Evolutionary conservation across 1,140 invertebrate genomes (phyloP), one percentile per base, ranked within the genome.

Genomic region (Doryteuthis pealeii): DNA sequence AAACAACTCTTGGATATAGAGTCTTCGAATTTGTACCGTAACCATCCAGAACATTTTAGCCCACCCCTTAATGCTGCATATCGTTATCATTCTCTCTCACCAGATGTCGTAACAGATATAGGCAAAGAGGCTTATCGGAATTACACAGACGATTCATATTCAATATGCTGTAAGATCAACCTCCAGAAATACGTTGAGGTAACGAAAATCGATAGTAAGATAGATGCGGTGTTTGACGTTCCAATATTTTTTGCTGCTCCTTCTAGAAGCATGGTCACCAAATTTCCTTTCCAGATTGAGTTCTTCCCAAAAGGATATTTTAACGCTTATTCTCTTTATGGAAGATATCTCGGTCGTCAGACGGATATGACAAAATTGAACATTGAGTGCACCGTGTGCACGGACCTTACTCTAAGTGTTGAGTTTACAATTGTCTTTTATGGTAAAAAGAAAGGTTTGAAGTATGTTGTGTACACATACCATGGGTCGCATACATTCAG

Each of bases 221-320:
- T 85, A 22, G 72, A 35, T 28, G 67, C 79, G 0, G 71, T 79
- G 74, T 73, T 62, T 77, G 12, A 74, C 31, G 26, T 67, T 79
- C 12, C 80, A 78, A 15, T 40, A 74, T 30, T 71, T 77, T 10
- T 77, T 77, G 65, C 67, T 72, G 31, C 75, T 76, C 18, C 49
- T 62, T 28, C 33, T 45, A 8, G 49, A 67, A 26, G 49, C 68
- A n/a, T 1, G 18, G 8, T 32, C 2, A 22, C 65, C 76, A 14
- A 71, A 71, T 18, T 73, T 2, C 43, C 66, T 5, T 84, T 85
- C 76, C 77, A 80, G n/a, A 76, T 83, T 28, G 76, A 78, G 18
- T 84, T 85, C 66, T 85, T 76, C 69, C 83, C 84, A 4, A 82
- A 81, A 58, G 84, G 84, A 31, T 80, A 80, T 62, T 85, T 80